Conservation (phyloP, 2,113 vertebrate species). For the Balaenoptera acutorostrata region DNA sequence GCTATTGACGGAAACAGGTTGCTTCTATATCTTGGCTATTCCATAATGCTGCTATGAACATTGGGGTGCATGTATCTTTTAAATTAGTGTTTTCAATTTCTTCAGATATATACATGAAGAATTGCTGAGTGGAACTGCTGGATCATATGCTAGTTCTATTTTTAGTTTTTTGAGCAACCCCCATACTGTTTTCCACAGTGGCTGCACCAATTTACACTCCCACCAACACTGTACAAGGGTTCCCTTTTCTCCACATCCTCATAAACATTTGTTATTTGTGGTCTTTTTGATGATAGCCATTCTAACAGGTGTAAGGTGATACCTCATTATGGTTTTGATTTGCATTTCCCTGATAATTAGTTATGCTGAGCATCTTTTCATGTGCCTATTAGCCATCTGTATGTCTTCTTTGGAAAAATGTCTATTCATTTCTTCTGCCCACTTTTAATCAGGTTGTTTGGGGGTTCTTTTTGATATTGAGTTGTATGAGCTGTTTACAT, state of each 20-base stretch:
- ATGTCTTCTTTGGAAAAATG: not conserved
- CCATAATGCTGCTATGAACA: not conserved
- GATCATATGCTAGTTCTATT: not conserved
- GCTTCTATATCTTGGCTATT: not conserved
- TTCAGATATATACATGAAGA: not conserved
- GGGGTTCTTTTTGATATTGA: not conserved
- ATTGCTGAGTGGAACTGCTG: not conserved
- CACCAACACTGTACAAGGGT: not conserved
- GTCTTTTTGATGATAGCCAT: not conserved
- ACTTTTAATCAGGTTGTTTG: not conserved
- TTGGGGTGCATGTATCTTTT: not conserved
- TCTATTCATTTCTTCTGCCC: not conserved
- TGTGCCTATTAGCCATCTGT: not conserved
- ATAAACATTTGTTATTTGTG: not conserved
- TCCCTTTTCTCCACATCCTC: not conserved
- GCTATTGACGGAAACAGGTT: not conserved
- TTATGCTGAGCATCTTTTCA: not conserved
- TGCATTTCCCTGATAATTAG: not conserved
- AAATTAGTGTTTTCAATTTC: not conserved
- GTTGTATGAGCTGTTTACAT: not conserved
- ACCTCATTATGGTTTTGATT: not conserved
- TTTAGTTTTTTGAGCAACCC: not conserved
- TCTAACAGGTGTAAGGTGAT: not conserved
- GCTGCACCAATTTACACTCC: not conserved
- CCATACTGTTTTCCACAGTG: not conserved